Evolutionary conservation across 2,797 vertebrate species (phyloP).

Genomic region (Sebastes kiyomatsui): DNA sequence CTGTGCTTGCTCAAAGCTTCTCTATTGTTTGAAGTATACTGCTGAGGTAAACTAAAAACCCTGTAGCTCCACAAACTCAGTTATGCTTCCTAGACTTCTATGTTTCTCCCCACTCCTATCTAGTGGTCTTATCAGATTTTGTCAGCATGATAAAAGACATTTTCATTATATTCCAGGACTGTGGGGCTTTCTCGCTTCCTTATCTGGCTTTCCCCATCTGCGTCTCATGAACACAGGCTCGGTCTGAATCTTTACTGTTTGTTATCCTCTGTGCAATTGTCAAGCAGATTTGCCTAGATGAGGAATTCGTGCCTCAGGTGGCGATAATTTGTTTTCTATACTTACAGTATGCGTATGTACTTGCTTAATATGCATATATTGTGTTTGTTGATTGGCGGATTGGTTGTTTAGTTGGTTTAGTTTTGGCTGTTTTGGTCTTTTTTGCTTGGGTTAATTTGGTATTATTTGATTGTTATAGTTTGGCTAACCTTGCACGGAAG

Average conservation of each 20-base stretch:
- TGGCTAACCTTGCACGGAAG: background rate
- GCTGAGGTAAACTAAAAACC: constrained; percentile 48
- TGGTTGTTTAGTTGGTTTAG: background rate
- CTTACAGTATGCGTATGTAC: background rate
- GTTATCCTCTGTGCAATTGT: constrained; percentile 10
- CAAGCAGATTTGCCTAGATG: constrained; percentile 29
- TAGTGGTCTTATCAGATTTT: constrained; percentile 42
- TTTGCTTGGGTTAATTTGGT: background rate
- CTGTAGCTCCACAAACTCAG: constrained; percentile 13
- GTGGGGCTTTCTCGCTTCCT: constrained; percentile 23
- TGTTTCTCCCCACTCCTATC: constrained; percentile 14
- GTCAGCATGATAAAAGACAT: constrained; percentile 41
- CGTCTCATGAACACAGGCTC: constrained; percentile 20
- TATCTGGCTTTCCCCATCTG: constrained; percentile 27
- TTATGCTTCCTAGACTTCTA: constrained; percentile 13
- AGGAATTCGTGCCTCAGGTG: constrained; percentile 11
- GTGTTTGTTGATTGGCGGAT: background rate
- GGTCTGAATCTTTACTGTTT: constrained; percentile 19
- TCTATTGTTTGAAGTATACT: constrained; percentile 37
- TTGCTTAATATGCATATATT: background rate
- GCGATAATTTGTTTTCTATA: background rate
- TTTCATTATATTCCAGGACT: constrained; percentile 49
- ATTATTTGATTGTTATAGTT: background rate
- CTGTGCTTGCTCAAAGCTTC: constrained; percentile 1
- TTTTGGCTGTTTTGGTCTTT: background rate